Conservation (phyloP, 2,797 vertebrate genomes). For the Pempheris klunzingeri region DNA sequence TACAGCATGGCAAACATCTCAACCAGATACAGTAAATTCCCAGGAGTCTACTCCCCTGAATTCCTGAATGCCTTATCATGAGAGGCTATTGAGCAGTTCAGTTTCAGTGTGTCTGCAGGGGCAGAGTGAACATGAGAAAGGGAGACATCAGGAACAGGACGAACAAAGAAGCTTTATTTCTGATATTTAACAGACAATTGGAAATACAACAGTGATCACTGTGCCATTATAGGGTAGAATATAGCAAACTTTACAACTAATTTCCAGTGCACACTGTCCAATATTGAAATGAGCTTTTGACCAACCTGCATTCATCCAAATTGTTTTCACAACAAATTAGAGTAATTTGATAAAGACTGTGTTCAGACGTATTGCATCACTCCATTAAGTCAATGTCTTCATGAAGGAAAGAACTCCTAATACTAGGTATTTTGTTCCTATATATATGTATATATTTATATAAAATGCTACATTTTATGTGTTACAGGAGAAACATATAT, state of each 20-base stretch:
- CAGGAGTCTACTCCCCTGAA: conserved; percentile 42
- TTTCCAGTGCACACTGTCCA: neutral
- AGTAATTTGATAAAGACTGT: neutral
- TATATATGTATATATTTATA: no score
- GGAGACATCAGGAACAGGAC: neutral
- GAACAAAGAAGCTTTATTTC: conserved; percentile 49
- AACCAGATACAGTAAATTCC: conserved; percentile 52
- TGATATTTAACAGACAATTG: conserved; percentile 7
- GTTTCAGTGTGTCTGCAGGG: conserved; percentile 19
- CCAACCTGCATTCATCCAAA: conserved; percentile 5
- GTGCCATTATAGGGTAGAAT: neutral
- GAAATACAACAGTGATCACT: neutral
- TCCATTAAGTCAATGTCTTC: neutral
- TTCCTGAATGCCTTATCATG: conserved; percentile 44
- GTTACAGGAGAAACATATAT: no score
- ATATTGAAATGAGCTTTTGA: neutral
- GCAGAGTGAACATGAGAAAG: conserved; percentile 1
- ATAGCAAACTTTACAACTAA: neutral
- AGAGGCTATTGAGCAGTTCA: neutral
- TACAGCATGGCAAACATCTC: conserved; percentile 52
- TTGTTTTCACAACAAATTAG: neutral
- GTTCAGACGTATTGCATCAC: neutral
- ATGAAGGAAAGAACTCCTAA: neutral
- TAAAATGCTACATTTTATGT: no score
- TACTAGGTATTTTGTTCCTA: neutral